Evolutionary conservation across 2,113 vertebrate species (phyloP), one percentile per base, ranked within the genome.

Genomic region (Cygnus buccinator): DNA sequence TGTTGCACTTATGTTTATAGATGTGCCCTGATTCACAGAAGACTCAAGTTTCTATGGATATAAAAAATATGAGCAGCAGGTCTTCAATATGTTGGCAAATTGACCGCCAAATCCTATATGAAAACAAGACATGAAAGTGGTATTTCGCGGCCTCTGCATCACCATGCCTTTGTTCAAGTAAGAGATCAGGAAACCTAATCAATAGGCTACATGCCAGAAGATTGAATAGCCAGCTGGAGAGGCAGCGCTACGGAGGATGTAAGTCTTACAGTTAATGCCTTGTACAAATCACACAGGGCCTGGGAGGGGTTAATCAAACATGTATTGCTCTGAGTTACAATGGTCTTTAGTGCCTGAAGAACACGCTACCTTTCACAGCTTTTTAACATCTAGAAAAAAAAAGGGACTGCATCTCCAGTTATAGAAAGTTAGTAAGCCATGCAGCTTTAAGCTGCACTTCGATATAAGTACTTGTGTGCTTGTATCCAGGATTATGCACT

Each of bases 221-320:
- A 71, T 10, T 77, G 79, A 90, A 76, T 18, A 71, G 57, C 46
- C 61, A 55, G 46, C 65, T 96, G 75, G 59, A 89, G 79, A 72
- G 3, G 58, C 39, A 88, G 79, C 0, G 0, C 26, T n/a, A 68
- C 37, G 67, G 43, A 75, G 87, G 84, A 89, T 25, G 29, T 10
- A 79, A 82, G 37, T 80, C 63, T 90, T 59, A 46, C n/a, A 67
- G 59, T 28, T 68, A 86, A 37, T 59, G 67, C 63, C 75, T 80
- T 81, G 63, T 73, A 72, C 91, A 96, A 93, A 95, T 65, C 59
- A 65, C 79, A 63, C 52, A 65, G 78, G 66, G 23, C 33, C 37
- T 33, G 4, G 1, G 1, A 63, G 43, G 78, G 46, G 65, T 86
- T 88, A 90, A 90, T 77, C 71, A 63, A 90, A 85, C 52, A 48